Evolutionary conservation across 2,888 invertebrate species (phyloP).

Genomic region (Microctonus hyperodae): DNA sequence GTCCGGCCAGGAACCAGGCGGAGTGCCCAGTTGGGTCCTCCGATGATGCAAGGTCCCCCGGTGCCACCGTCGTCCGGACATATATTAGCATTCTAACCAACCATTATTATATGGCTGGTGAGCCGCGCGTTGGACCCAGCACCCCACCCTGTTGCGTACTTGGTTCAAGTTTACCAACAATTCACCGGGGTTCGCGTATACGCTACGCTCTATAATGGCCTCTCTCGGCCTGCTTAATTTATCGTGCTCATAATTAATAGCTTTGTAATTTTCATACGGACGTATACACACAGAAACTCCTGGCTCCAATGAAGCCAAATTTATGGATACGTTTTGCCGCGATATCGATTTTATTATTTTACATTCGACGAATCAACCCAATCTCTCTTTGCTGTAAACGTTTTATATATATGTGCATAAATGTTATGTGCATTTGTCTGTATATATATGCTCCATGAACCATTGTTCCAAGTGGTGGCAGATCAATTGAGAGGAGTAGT

Average conservation of each 20-base stretch:
- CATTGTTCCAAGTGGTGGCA: not conserved
- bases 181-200: conserved; percentile 58
- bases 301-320: conserved; percentile 43
- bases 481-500: not conserved
- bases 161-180: conserved; percentile 64
- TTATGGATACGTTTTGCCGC: conserved; percentile 55
- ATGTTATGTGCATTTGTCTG: not conserved
- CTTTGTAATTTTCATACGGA: conserved; percentile 63
- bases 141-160: conserved; percentile 60
- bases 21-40: conserved; percentile 62
- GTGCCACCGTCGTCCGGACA: conserved; percentile 60
- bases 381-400: not conserved
- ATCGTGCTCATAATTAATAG: conserved; percentile 63
- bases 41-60: conserved; percentile 63
- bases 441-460: not conserved
- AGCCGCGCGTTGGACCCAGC: conserved; percentile 59
- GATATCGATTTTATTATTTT: conserved; percentile 50
- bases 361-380: conserved; percentile 21
- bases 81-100: conserved; percentile 64
- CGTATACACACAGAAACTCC: conserved; percentile 46
- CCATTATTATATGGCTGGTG: conserved; percentile 63
- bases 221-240: conserved; percentile 60
- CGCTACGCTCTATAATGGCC: conserved; percentile 60
- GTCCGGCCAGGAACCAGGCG: conserved; percentile 57
- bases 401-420: too few species aligned